Conservation (phyloP, 2,797 vertebrate species). For the Lepus townsendii region DNA sequence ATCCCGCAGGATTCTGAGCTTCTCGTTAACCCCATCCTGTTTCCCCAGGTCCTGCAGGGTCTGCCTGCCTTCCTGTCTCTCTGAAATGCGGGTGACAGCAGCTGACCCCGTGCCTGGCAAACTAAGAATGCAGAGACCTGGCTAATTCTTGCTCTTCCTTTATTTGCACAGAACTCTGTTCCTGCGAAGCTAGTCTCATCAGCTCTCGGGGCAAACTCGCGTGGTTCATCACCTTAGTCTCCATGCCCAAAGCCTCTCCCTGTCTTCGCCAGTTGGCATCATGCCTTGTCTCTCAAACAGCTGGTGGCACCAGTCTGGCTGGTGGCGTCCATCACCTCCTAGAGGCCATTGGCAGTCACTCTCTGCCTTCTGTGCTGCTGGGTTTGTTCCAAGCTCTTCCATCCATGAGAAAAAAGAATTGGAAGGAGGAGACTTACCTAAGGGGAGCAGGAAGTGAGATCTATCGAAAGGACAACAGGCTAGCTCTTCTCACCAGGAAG, state of each 20-base stretch:
- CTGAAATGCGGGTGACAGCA: neutral
- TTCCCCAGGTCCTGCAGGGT: neutral
- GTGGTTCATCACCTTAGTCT: neutral
- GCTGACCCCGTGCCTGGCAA: neutral
- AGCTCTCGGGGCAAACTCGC: neutral
- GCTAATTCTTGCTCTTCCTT: neutral
- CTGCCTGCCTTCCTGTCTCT: neutral
- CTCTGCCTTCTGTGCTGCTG: too few species aligned
- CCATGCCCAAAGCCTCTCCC: neutral
- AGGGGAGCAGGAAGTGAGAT: too few species aligned
- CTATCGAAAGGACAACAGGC: too few species aligned
- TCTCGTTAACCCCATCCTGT: neutral
- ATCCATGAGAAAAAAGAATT: too few species aligned
- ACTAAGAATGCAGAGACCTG: neutral
- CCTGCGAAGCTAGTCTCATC: neutral
- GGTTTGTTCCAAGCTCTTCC: too few species aligned
- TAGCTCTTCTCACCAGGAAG: too few species aligned
- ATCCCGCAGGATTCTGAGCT: neutral
- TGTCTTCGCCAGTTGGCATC: neutral
- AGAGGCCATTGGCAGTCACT: neutral
- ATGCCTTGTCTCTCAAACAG: neutral
- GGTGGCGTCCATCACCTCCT: neutral
- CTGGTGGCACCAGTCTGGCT: neutral
- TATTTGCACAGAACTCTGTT: conserved; percentile 6
- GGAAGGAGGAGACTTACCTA: too few species aligned